Base-by-base conservation (phyloP, 1,140 invertebrate species). In the Conus betulinus region DNA sequence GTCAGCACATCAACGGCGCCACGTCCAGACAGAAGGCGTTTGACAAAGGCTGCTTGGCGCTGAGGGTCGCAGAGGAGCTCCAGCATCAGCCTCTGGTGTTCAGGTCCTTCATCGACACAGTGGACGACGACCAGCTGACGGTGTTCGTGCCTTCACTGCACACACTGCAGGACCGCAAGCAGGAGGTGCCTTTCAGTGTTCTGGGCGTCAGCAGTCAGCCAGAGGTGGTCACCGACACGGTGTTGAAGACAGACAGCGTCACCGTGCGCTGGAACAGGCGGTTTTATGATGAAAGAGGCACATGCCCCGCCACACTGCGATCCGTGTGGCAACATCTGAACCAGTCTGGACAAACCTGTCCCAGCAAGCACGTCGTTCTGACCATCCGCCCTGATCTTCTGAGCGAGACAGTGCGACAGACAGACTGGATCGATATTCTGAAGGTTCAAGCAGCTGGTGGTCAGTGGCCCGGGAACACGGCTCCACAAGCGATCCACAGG, bases 201-300 rank as follows among this genome's bases (percentile, higher is more conserved):
- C 83, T 92, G 23, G 90, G 90, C 57, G 85, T 91, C 15, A 86
- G 60, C 20, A 57, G 76, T 55, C 90, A 88, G 74, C 91, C 91
- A 39, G 85, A 87, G 13, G 51, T 89, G 67, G 27, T 60, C 6
- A 87, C 60, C 51, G 83, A 89, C 78, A 84, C 82, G 55, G 74
- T 20, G 20, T 27, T n/a, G 39, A 74, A 71, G 51, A 52, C 52
- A 39, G 76, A 88, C 55, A 60, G 15, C 15, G 79, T 88, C 27
- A 88, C 51, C 2, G 79, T 84, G 13, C 20, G 84, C 67, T 89
- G 88, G 88, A 84, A 84, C 7, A 87, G 39, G 67, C 71, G 81
- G 25, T 25, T 89, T 57, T 85, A 78, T 74, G 67, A 84, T 74
- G 76, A 84, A 52, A 88, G n/a, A 82, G 55, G 76, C 27, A 60